Conservation (phyloP, 2,888 invertebrate species). For the Bhutanitis thaidina region DNA sequence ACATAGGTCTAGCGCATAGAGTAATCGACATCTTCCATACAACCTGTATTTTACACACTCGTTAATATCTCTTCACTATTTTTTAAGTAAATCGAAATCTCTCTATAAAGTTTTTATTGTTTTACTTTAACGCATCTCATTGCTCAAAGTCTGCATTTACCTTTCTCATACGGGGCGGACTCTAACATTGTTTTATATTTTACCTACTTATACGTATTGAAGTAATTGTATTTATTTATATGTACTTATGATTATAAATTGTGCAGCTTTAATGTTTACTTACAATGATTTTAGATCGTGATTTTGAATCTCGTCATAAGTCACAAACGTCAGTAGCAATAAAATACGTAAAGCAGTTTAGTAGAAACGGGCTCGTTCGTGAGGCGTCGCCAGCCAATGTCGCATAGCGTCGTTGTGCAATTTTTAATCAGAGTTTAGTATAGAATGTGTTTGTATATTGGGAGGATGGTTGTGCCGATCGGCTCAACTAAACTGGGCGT, state of each 20-base stretch:
- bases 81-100: slow-evolving; percentile 47
- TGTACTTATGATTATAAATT: slow-evolving; percentile 74
- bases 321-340: slow-evolving; percentile 79
- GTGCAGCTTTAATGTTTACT: slow-evolving; percentile 79
- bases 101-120: slow-evolving; percentile 42
- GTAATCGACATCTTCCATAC: slow-evolving; percentile 42
- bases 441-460: slow-evolving; percentile 32
- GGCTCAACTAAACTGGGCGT: slow-evolving; percentile 1
- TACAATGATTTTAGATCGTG: slow-evolving; percentile 79
- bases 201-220: slow-evolving; percentile 61
- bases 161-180: slow-evolving; percentile 47
- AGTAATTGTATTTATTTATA: slow-evolving; percentile 73
- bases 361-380: slow-evolving; percentile 48
- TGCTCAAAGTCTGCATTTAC: slow-evolving; percentile 68
- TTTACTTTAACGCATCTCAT: slow-evolving; percentile 55
- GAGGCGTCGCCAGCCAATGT: slow-evolving; percentile 38
- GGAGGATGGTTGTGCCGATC: slow-evolving; percentile 23
- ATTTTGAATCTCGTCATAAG: slow-evolving; percentile 80
- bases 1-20: slow-evolving; percentile 36
- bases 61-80: slow-evolving; percentile 66
- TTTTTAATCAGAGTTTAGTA: slow-evolving; percentile 48
- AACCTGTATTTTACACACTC: slow-evolving; percentile 57
- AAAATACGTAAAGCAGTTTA: slow-evolving; percentile 64
- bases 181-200: slow-evolving; percentile 59
- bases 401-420: slow-evolving; percentile 51